phyloP scores from a whole-genome alignment of 2,797 vertebrate genomes.

The Clarias platycephalus region DNA sequence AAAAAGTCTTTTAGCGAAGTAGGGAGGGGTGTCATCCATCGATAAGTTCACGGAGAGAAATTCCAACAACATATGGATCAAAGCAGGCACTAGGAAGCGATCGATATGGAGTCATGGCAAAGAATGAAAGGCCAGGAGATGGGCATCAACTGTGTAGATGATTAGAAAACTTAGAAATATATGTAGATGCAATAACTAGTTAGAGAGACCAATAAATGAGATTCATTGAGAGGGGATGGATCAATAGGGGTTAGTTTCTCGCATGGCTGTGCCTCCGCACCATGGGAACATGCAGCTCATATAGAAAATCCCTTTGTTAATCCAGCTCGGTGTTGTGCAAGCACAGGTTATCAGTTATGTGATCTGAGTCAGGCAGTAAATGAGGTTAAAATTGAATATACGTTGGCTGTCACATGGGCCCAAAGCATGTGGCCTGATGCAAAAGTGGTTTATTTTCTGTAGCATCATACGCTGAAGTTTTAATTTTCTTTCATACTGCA shows the following conservation, averaged over 20 bases:
- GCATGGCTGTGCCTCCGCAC: conserved; percentile 48
- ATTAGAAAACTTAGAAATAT: conserved; percentile 54
- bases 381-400: conserved; percentile 4
- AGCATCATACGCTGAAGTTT: background rate
- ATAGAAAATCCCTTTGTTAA: conserved; percentile 48
- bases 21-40: conserved; percentile 48
- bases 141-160: conserved; percentile 49
- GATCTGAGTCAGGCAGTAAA: conserved; percentile 16
- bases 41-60: conserved; percentile 51
- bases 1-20: conserved; percentile 48
- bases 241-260: conserved; percentile 58
- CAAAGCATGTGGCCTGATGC: background rate
- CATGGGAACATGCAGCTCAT: conserved; percentile 28
- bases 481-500: background rate
- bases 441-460: background rate
- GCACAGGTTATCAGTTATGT: conserved; percentile 14
- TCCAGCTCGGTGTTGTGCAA: conserved; percentile 22
- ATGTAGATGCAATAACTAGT: conserved; percentile 51
- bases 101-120: conserved; percentile 50
- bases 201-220: conserved; percentile 46
- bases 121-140: conserved; percentile 51
- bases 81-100: conserved; percentile 43
- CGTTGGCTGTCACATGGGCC: background rate
- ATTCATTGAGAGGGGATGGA: conserved; percentile 52
- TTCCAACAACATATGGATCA: conserved; percentile 56